Percentiles rank a stretch among this genome's conserved stretches.
phyloP scores from a whole-genome alignment of 2,888 invertebrate species.

The Hydroisotoma schaefferi region DNA sequence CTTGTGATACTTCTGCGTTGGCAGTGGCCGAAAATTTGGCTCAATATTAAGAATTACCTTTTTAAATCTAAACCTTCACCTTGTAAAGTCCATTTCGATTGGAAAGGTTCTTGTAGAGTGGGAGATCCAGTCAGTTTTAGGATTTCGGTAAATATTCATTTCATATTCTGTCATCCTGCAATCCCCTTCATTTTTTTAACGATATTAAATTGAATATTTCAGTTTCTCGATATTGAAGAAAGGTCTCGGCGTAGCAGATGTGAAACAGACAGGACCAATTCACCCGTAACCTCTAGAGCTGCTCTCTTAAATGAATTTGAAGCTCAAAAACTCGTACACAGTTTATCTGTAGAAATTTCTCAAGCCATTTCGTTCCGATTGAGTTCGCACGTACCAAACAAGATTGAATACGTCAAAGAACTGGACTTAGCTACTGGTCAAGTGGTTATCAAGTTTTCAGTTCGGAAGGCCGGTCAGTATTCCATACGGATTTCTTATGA shows the following conservation, averaged over 20 bases:
- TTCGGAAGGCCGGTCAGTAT: slow-evolving; percentile 1
- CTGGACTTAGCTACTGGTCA: not conserved
- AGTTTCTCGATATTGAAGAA: not conserved
- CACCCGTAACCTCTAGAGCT: too few species aligned
- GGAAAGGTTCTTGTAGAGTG: not conserved
- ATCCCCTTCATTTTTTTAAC: too few species aligned
- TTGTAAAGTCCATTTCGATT: not conserved
- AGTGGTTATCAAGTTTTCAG: slow-evolving; percentile 2
- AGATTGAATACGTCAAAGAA: slow-evolving; percentile 1
- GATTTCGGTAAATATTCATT: not conserved
- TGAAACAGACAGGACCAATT: too few species aligned
- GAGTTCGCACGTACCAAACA: not conserved
- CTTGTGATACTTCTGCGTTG: too few species aligned
- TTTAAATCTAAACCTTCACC: too few species aligned
- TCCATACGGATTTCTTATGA: not conserved
- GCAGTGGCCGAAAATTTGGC: too few species aligned
- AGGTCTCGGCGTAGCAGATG: not conserved
- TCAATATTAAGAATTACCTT: too few species aligned
- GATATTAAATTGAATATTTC: not conserved
- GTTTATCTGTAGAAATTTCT: slow-evolving; percentile 4
- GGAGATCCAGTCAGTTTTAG: slow-evolving; percentile 1
- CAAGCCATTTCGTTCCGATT: slow-evolving; percentile 2
- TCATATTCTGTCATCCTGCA: too few species aligned
- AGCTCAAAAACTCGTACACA: not conserved
- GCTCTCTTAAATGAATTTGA: not conserved